These are phyloP conservation scores for Capromys pilorides DNA, from an alignment of 2,797 vertebrate species.

Conservation along the genomic window DNA sequence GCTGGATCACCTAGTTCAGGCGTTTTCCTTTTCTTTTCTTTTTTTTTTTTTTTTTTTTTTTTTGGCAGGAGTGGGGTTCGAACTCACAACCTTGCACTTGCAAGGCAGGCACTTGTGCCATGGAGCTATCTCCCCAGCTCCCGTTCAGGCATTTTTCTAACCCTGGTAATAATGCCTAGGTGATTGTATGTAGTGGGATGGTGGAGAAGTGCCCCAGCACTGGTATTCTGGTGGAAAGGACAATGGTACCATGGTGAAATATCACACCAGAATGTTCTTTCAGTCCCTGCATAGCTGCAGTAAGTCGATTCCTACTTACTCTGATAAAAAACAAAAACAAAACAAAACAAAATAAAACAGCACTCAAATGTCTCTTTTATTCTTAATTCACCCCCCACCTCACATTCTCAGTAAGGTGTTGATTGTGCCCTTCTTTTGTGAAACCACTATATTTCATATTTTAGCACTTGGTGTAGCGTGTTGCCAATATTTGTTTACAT, in stretches of 20 bases:
- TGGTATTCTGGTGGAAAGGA: background rate
- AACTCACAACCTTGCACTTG: no score
- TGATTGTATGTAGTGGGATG: background rate
- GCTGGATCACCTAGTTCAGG: no score
- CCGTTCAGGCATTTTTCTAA: background rate
- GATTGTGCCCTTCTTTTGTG: background rate
- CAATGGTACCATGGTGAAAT: background rate
- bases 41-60: no score
- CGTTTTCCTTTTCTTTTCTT: no score
- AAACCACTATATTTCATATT: background rate
- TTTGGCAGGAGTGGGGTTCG: no score
- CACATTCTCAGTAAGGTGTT: background rate
- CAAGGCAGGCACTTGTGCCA: no score
- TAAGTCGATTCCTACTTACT: background rate
- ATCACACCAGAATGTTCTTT: background rate
- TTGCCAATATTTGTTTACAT: constrained; percentile 69
- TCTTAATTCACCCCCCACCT: background rate
- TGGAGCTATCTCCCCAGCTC: no score
- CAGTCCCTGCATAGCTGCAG: background rate
- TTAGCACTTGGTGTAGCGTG: background rate
- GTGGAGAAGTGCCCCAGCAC: background rate
- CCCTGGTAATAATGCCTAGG: background rate
- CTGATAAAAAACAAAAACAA: background rate
- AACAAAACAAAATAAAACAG: no score
- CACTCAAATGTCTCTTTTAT: background rate